phyloP scores from a whole-genome alignment of 2,888 invertebrate species.

The Abrostola triplasia region DNA sequence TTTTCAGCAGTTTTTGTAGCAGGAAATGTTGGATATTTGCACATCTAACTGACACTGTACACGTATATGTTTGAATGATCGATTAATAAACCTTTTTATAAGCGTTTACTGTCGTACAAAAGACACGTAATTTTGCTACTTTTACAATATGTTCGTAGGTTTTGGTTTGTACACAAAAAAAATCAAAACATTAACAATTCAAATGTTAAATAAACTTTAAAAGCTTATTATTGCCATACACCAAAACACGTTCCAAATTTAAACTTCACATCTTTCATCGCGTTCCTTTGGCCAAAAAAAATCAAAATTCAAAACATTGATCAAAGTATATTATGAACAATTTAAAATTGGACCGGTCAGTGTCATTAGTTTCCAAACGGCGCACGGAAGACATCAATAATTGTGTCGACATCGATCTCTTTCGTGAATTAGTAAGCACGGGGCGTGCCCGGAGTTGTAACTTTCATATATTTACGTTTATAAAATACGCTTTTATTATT shows the following conservation, averaged over 20 bases:
- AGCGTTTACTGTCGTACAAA: too few species aligned
- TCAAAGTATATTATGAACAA: slow-evolving; percentile 24
- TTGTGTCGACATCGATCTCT: slow-evolving; percentile 42
- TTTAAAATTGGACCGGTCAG: slow-evolving; percentile 45
- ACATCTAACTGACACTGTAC: not conserved
- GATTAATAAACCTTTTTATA: too few species aligned
- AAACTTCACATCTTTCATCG: not conserved
- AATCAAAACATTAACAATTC: too few species aligned
- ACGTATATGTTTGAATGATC: too few species aligned
- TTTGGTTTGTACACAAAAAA: too few species aligned
- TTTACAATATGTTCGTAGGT: too few species aligned
- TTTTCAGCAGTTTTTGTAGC: slow-evolving; percentile 21
- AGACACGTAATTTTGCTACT: too few species aligned
- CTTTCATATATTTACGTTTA: slow-evolving; percentile 48
- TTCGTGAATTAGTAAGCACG: slow-evolving; percentile 32
- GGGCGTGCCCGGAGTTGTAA: slow-evolving; percentile 39
- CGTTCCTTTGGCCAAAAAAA: not conserved
- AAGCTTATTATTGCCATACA: too few species aligned
- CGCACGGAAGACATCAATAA: slow-evolving; percentile 40
- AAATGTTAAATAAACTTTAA: too few species aligned
- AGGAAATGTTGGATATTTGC: slow-evolving; percentile 1
- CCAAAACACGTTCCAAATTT: too few species aligned
- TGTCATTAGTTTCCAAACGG: slow-evolving; percentile 31
- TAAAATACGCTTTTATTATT: slow-evolving; percentile 49
- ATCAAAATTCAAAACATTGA: slow-evolving; percentile 21